Base-by-base conservation (phyloP, 2,113 vertebrate genomes). In the Acinonyx jubatus region DNA sequence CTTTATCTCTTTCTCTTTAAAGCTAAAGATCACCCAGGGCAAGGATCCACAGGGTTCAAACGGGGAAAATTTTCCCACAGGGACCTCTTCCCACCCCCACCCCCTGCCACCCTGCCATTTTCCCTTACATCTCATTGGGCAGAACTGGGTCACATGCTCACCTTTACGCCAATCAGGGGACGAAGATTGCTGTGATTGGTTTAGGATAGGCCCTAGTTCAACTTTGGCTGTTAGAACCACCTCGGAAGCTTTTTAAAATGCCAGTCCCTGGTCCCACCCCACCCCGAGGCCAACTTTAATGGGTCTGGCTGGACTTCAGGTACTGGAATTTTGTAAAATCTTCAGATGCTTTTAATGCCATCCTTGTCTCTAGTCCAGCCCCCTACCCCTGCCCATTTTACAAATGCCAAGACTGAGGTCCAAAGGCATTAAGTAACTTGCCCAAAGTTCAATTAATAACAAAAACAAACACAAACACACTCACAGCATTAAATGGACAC, bases 371-470 rank as follows among this genome's bases (percentile, higher is more conserved):
- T 57, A 52, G 23, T 41, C 45, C 8, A 79, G 36, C 7, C n/a
- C 12, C 25, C 33, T 19, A 27, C 18, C 25, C 5, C 41, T 57
- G 16, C 38, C 25, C n/a, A 71, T 85, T 91, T 93, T n/a, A 96
- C 33, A 89, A 52, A 50, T n/a, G 57, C 31, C n/a, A 92, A 83
- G 65, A 89, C 33, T 48, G 27, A 89, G 57, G 50, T 69, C 23
- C 55, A 89, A 89, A 61, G 36, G 76, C 15, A 38, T 23, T 82
- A 88, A 73, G 4, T 55, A 48, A 81, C 27, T 66, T 87, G 33
- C 27, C 61, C 19, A 68, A 84, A 88, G 36, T 33, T 92, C 65
- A 31, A 41, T 82, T 71, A 95, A 79, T 4, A 88, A 52, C 80
- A 90, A 90, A 87, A 82, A 48, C 36, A 73, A 27, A 65, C 50